A percentile compares a stretch with the other conserved stretches of the same genome.
Evolutionary conservation across 2,113 vertebrate genomes (phyloP).

Genomic region (Chlamydotis undulata): DNA sequence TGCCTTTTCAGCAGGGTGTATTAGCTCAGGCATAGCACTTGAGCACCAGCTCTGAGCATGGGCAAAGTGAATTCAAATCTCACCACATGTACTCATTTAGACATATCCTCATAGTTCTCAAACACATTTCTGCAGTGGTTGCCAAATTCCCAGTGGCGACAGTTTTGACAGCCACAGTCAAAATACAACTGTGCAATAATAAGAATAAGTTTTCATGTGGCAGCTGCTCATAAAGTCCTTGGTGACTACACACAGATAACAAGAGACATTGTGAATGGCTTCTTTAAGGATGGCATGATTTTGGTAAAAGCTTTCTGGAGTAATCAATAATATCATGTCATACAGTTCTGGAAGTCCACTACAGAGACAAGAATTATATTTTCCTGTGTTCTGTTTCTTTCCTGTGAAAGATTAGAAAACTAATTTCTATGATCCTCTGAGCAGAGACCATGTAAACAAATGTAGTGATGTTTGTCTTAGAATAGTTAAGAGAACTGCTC

Average conservation of each 20-base stretch:
- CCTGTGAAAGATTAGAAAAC: not conserved
- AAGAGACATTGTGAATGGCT: not conserved
- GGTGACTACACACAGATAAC: not conserved
- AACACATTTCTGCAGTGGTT: conserved; percentile 13
- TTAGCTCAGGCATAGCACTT: not conserved
- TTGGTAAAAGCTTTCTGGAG: not conserved
- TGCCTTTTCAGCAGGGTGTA: not conserved
- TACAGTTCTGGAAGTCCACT: not conserved
- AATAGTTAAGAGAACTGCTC: not conserved
- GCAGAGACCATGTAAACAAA: not conserved
- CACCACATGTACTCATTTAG: not conserved
- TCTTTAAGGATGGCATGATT: not conserved
- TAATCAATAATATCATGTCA: not conserved
- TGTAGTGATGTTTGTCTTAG: not conserved
- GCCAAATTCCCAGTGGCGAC: not conserved
- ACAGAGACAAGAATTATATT: not conserved
- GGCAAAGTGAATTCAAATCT: not conserved
- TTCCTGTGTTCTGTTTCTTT: not conserved
- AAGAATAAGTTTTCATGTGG: not conserved
- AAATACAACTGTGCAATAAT: conserved; percentile 42
- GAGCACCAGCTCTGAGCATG: not conserved
- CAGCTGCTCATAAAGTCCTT: conserved; percentile 11
- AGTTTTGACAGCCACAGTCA: conserved; percentile 48
- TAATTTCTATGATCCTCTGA: not conserved
- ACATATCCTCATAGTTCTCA: not conserved